phyloP scores from a whole-genome alignment of 2,797 vertebrate genomes.

The Parambassis ranga region DNA sequence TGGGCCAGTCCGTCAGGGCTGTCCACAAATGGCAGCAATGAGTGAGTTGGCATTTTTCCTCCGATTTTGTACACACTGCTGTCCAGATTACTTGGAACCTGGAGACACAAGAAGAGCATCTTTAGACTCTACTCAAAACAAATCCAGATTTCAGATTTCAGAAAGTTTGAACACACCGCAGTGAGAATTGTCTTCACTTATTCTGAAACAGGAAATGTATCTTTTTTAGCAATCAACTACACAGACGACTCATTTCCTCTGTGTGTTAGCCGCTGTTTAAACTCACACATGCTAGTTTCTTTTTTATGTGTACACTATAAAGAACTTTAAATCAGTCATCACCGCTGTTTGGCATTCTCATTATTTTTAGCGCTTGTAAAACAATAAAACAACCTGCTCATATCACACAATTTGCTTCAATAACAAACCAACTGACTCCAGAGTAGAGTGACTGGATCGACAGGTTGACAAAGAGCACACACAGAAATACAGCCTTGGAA shows the following conservation, averaged over 20 bases:
- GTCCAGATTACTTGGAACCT: conserved; percentile 35
- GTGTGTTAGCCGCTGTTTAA: not conserved
- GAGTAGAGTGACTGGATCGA: no score
- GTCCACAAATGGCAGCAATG: conserved; percentile 86
- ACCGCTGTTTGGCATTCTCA: no score
- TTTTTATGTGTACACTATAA: not conserved
- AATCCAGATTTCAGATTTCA: no score
- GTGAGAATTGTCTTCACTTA: conserved; percentile 10
- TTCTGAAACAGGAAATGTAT: conserved; percentile 72
- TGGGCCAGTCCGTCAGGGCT: conserved; percentile 84
- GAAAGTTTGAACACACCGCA: conserved; percentile 7
- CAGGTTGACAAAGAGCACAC: no score
- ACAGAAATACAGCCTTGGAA: no score
- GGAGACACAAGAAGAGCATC: not conserved
- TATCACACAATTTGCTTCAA: no score
- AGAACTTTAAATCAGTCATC: no score
- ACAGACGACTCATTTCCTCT: conserved; percentile 62
- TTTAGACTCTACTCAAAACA: not conserved
- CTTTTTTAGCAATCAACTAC: conserved; percentile 63
- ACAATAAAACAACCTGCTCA: no score
- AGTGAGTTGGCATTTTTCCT: conserved; percentile 88
- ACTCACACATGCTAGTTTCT: not conserved
- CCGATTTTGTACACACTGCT: not conserved
- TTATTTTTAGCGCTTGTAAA: no score
- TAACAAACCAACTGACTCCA: no score